phyloP scores from a whole-genome alignment of 2,888 invertebrate species.

The Macropis europaea region DNA sequence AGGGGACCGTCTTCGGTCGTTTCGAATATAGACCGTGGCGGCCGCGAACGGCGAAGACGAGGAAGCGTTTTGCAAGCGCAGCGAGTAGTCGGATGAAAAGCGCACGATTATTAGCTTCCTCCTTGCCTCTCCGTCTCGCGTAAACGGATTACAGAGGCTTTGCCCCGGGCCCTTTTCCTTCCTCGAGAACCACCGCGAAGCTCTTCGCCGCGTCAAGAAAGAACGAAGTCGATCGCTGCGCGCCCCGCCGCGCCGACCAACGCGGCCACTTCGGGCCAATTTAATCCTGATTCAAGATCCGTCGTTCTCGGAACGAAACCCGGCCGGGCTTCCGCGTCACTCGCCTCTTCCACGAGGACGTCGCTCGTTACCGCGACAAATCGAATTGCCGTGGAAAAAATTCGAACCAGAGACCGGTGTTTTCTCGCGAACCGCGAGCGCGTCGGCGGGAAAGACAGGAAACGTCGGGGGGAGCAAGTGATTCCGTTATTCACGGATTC shows the following conservation, averaged over 20 bases:
- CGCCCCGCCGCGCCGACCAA: constrained; percentile 13
- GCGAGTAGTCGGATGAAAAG: constrained; percentile 49
- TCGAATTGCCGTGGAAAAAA: neutral
- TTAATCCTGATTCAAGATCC: constrained; percentile 56
- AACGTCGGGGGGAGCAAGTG: too few species aligned
- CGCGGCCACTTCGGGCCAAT: constrained; percentile 54
- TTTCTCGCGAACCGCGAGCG: too few species aligned
- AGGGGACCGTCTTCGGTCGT: constrained; percentile 7
- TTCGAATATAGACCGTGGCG: constrained; percentile 23
- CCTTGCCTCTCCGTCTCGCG: constrained; percentile 22
- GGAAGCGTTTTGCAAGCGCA: constrained; percentile 42
- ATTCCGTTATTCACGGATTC: too few species aligned
- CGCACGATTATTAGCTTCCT: constrained; percentile 54
- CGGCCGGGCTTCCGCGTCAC: neutral
- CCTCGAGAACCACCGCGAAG: constrained; percentile 22
- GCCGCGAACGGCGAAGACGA: neutral
- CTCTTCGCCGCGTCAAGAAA: constrained; percentile 16
- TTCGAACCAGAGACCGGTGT: too few species aligned
- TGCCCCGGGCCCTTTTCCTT: constrained; percentile 38
- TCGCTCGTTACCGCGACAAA: constrained; percentile 4
- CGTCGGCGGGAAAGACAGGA: too few species aligned
- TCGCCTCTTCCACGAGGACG: neutral
- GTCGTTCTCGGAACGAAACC: constrained; percentile 36
- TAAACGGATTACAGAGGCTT: constrained; percentile 57
- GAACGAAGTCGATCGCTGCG: constrained; percentile 27